Evolutionary conservation across 2,113 vertebrate genomes (phyloP).

Genomic region (Amia ocellicauda): DNA sequence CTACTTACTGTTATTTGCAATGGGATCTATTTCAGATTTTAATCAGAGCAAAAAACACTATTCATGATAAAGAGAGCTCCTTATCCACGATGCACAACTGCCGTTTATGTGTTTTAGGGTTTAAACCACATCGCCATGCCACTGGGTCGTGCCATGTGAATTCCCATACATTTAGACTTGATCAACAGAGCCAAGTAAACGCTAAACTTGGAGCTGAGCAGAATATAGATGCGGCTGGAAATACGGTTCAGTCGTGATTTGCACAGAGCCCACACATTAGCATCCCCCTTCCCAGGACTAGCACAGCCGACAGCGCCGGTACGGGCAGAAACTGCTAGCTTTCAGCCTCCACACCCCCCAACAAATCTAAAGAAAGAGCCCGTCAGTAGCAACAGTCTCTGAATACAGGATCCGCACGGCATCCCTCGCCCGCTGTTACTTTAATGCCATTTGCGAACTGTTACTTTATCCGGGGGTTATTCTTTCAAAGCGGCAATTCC

Average conservation of each 20-base stretch:
- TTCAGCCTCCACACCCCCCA: too few relatives aligned
- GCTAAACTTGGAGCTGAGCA: conserved; percentile 68
- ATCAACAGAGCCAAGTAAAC: conserved; percentile 55
- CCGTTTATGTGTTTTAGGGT: too few relatives aligned
- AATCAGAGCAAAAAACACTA: conserved; percentile 24
- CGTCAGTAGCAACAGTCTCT: conserved; percentile 9
- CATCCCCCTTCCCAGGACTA: conserved; percentile 1
- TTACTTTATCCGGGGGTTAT: conserved; percentile 2
- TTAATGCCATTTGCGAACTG: background rate
- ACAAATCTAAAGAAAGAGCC: background rate
- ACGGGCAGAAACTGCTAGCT: too few relatives aligned
- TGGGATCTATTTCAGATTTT: conserved; percentile 42
- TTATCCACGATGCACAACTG: too few relatives aligned
- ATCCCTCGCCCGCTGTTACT: background rate
- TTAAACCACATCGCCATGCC: too few relatives aligned
- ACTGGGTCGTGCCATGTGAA: background rate
- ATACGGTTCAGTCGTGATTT: conserved; percentile 52
- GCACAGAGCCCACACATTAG: conserved; percentile 38
- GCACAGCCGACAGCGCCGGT: too few relatives aligned
- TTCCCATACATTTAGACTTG: conserved; percentile 21
- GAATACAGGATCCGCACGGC: background rate
- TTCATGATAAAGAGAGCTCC: conserved; percentile 7
- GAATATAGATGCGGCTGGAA: conserved; percentile 68
- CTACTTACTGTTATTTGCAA: conserved; percentile 13
- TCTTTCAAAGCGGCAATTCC: background rate